Conservation (phyloP, 2,797 vertebrate species). For the Anguilla obscura region DNA sequence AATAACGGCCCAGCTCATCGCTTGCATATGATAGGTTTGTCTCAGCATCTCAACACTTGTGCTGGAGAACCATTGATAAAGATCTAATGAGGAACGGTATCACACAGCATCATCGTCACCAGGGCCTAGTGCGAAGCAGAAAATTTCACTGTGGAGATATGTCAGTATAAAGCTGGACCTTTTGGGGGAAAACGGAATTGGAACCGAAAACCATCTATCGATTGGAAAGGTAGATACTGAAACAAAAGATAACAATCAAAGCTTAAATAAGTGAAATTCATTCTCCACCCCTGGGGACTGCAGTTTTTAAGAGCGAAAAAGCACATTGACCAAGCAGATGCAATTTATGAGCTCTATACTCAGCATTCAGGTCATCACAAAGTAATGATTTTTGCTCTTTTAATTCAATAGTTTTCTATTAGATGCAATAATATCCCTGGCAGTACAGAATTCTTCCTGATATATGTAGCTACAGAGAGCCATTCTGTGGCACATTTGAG, state of each 20-base stretch:
- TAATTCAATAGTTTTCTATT: neutral
- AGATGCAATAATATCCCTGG: neutral
- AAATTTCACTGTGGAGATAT: slow-evolving; percentile 48
- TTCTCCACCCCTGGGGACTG: slow-evolving; percentile 41
- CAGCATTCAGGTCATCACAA: neutral
- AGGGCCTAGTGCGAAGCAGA: slow-evolving; percentile 34
- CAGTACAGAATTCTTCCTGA: neutral
- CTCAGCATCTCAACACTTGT: slow-evolving; percentile 71
- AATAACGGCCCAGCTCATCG: slow-evolving; percentile 76
- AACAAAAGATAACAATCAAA: slow-evolving; percentile 58
- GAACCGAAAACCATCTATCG: slow-evolving; percentile 50
- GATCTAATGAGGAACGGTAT: slow-evolving; percentile 81
- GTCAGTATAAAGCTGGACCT: slow-evolving; percentile 43
- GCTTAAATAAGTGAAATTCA: slow-evolving; percentile 51
- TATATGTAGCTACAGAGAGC: slow-evolving; percentile 1
- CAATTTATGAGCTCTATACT: neutral
- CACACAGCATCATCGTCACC: slow-evolving; percentile 61
- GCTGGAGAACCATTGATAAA: slow-evolving; percentile 78
- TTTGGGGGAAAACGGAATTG: slow-evolving; percentile 43
- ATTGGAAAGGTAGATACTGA: slow-evolving; percentile 49
- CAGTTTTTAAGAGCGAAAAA: slow-evolving; percentile 23
- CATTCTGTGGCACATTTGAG: neutral
- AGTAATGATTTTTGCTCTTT: slow-evolving; percentile 26
- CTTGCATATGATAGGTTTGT: slow-evolving; percentile 75
- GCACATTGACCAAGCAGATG: neutral